Evolutionary conservation across 2,888 invertebrate genomes (phyloP), one percentile per base, ranked within the genome.

Genomic region (Poecilobothrus nobilitatus): DNA sequence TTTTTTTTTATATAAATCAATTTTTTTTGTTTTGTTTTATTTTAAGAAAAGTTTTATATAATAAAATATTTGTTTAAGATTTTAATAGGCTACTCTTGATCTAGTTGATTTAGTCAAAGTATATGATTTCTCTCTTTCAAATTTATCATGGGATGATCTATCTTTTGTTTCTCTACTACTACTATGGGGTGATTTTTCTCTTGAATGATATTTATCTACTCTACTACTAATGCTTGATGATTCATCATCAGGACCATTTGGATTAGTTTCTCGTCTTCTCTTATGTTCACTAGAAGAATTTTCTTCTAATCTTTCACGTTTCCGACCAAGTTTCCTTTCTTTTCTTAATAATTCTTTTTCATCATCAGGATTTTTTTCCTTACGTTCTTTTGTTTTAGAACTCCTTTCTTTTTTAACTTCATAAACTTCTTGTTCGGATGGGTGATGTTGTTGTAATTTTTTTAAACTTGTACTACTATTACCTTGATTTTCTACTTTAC

Each of bases 331-430:
- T 83, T 92, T 92, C 78, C 91, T 87, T 81, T 92, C 92, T 81
- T 92, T 92, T 82, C 90, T 91, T 73, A 91, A 86, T 15, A 87
- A 81, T 80, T 92, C 92, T 77, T 91, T 88, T 76, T 91, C 91
- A 79, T 92, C 91, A 71, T 91, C 91, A 67, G 87, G 89, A 67
- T 90, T 83, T 83, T 89, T 84, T 79, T 86, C 83, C 80, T 88
- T 79, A 72, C 86, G 85, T 71, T 86, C 86, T 78, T 86, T 86
- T 69, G 79, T 75, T 75, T 84, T 85, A 5, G 81, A 75, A 27
- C 81, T 78, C 65, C 85, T 78, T 72, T 85, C 85, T 75, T 86
- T 86, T 76, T 86, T 84, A 69, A 70, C 44, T 41, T 72, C 72
- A n/a, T 66, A 22, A 22, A 66, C 41, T 4, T 72, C 72, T 18